Base-by-base conservation (phyloP, 2,113 vertebrate species). In the Rhinichthys klamathensis region DNA sequence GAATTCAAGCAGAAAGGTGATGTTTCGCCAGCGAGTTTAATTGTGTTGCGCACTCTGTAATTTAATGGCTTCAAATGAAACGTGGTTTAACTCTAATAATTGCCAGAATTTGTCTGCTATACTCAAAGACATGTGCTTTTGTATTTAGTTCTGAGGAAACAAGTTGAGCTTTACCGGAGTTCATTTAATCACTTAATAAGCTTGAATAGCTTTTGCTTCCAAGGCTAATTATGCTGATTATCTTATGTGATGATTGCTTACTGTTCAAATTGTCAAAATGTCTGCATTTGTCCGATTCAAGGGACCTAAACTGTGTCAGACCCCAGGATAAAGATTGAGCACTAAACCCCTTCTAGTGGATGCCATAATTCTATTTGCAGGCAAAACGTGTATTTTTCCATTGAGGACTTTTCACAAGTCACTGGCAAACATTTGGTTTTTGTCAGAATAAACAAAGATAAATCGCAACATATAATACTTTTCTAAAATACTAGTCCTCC, bases 181-280 rank as follows among this genome's bases (percentile, higher is more conserved):
- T 91, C 89, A 90, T 92, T 92, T 94, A 93, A 90, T 95, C 94
- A 94, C 94, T 96, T 94, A 94, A 94, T 92, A 92, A 88, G 88
- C 91, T 93, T 94, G 92, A 94, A 92, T 93, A 89, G 92, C 88
- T 93, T 94, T 93, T 90, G 82, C 84, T 91, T 51, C 87, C 89
- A 91, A 92, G 93, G 92, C 95, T 94, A 94, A 96, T 96, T 95
- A 94, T 61, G 86, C 92, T 94, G 91, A 94, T 93, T 93, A 92
- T 92, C 91, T 92, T 89, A 91, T 92, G 86, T 91, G 92, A 90
- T 90, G 90, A 94, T 91, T 94, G 76, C 91, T 89, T 85, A 82
- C 72, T 79, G 44, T 76, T 51, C 32, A 63, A 80, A 84, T 12
- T 44, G 83, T 85, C 74, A 83, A 77, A 87, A 51, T 82, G 82